Percentiles rank a stretch among this genome's conserved stretches.
phyloP scores from a whole-genome alignment of 1,140 invertebrate genomes.

The Lepidostoma basale region DNA sequence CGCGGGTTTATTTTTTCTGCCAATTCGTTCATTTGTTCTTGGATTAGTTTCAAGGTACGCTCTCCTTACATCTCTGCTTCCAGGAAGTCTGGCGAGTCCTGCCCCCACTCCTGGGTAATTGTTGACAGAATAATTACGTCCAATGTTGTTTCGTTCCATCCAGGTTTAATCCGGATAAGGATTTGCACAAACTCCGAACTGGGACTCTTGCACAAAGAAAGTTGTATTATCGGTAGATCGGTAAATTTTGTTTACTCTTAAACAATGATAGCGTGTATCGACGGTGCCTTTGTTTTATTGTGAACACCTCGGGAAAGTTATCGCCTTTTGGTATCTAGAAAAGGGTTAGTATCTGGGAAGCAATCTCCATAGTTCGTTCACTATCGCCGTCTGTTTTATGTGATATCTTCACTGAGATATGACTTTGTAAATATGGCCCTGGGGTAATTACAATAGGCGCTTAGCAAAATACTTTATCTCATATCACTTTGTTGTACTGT shows the following conservation, averaged over 20 bases:
- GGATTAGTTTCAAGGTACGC: conserved; percentile 11
- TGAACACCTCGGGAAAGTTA: too few species aligned
- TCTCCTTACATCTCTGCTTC: conserved; percentile 10
- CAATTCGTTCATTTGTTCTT: conserved; percentile 18
- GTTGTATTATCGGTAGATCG: conserved; percentile 17
- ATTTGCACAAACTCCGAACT: conserved; percentile 8
- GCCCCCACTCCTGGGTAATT: conserved; percentile 11
- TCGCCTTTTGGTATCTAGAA: too few species aligned
- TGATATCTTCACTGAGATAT: too few species aligned
- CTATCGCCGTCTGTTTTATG: too few species aligned
- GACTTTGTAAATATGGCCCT: too few species aligned
- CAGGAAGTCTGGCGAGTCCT: conserved; percentile 11
- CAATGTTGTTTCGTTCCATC: conserved; percentile 1
- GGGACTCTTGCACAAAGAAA: conserved; percentile 13
- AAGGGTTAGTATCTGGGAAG: too few species aligned
- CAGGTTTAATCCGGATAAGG: conserved; percentile 7
- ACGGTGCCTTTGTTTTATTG: conserved; percentile 9
- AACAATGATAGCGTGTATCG: conserved; percentile 6
- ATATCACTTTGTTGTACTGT: too few species aligned
- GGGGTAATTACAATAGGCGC: too few species aligned
- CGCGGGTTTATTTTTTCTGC: conserved; percentile 15
- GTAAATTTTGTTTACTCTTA: neutral
- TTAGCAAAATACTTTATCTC: too few species aligned
- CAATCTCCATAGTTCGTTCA: too few species aligned
- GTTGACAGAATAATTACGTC: conserved; percentile 22